These are phyloP conservation scores for Pocillopora verrucosa DNA, from an alignment of 64 coral and sea anemone species.

Conservation along the genomic window DNA sequence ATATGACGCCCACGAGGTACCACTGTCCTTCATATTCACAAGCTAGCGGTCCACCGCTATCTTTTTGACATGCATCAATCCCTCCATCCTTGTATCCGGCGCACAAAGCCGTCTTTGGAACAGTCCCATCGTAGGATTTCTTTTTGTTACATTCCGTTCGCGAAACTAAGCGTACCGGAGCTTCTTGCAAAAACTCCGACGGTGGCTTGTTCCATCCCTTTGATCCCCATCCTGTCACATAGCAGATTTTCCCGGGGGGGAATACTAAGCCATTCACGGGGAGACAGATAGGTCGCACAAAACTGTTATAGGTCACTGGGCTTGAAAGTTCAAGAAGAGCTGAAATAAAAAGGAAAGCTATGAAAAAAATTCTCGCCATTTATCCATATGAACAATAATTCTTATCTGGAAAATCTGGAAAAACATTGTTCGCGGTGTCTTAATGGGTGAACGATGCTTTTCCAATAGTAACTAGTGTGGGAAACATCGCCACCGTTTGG, in stretches of 20 bases:
- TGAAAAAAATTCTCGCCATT: no score
- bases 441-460: no score
- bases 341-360: not conserved
- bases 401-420: no score
- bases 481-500: no score
- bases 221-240: slow-evolving; percentile 59
- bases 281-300: slow-evolving; percentile 48
- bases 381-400: no score
- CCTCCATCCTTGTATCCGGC: slow-evolving; percentile 54
- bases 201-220: slow-evolving; percentile 39
- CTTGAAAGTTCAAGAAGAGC: slow-evolving; percentile 43
- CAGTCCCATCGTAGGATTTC: slow-evolving; percentile 53
- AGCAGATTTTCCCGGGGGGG: slow-evolving; percentile 37
- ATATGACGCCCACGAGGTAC: slow-evolving; percentile 66
- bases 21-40: slow-evolving; percentile 52
- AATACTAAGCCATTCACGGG: not conserved
- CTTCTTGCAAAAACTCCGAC: slow-evolving; percentile 25
- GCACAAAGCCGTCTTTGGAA: slow-evolving; percentile 48
- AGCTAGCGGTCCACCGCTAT: slow-evolving; percentile 75
- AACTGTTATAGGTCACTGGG: slow-evolving; percentile 12
- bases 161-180: slow-evolving; percentile 44
- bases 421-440: no score
- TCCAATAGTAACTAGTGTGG: no score
- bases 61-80: slow-evolving; percentile 69
- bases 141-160: slow-evolving; percentile 47